Conservation (phyloP, 2,113 vertebrate species). For the Tragelaphus buxtoni region DNA sequence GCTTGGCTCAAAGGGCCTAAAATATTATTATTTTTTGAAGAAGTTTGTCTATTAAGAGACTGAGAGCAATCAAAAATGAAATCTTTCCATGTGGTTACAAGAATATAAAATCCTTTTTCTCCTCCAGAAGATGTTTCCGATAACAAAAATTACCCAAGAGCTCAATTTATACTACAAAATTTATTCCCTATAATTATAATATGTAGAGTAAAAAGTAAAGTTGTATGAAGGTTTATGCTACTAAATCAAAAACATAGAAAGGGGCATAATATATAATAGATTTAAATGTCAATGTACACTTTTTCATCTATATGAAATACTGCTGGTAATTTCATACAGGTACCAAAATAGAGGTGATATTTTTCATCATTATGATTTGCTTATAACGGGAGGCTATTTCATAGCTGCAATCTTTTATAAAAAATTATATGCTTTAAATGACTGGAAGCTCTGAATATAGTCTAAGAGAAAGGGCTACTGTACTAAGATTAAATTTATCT, state of each 20-base stretch:
- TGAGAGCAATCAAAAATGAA: not conserved
- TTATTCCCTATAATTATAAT: not conserved
- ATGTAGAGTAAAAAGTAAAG: not conserved
- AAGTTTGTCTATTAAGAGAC: not conserved
- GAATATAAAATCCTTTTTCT: not conserved
- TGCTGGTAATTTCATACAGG: conserved; percentile 9
- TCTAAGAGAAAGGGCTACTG: not conserved
- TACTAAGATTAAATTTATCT: conserved; percentile 1
- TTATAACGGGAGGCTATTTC: not conserved
- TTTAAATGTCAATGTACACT: conserved; percentile 21
- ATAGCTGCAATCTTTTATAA: not conserved
- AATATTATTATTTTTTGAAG: not conserved
- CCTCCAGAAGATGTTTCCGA: not conserved
- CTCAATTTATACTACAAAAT: not conserved
- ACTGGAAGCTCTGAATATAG: conserved; percentile 9
- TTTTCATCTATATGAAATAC: conserved; percentile 6
- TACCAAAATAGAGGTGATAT: not conserved
- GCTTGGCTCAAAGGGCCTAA: not conserved
- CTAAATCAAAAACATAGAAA: conserved; percentile 23
- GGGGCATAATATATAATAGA: not conserved
- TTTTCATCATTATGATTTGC: conserved; percentile 51
- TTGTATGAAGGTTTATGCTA: conserved; percentile 4
- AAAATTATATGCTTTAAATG: conserved; percentile 26
- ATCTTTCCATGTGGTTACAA: not conserved
- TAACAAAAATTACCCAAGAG: not conserved